Evolutionary conservation across 30 jellyfish, hydroid and myxozoan species (phyloP).

Genomic region (Aurelia sp.): DNA sequence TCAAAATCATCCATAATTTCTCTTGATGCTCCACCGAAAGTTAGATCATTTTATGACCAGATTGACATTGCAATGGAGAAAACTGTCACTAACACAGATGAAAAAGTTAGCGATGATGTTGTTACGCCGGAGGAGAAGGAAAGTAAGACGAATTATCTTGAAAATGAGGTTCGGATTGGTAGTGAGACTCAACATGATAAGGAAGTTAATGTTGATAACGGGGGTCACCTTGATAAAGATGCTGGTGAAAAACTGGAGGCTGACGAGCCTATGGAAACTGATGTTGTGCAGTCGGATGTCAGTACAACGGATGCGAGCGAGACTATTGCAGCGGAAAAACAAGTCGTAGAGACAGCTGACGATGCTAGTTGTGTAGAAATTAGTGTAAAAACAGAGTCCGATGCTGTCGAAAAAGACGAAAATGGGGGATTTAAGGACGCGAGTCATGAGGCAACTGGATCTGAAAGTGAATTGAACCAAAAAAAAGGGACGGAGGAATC

Average conservation of each 20-base stretch:
- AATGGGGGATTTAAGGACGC: too few relatives aligned
- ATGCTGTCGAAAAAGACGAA: neutral
- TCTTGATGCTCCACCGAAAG: slow-evolving; percentile 28
- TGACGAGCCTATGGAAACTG: neutral
- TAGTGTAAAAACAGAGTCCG: neutral
- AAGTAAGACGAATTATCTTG: neutral
- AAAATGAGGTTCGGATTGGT: neutral
- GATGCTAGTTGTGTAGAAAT: neutral
- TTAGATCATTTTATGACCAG: slow-evolving; percentile 82
- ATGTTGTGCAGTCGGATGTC: neutral
- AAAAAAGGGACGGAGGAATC: too few relatives aligned
- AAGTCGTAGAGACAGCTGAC: neutral
- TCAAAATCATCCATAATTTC: slow-evolving; percentile 7
- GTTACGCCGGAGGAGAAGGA: neutral
- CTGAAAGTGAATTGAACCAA: too few relatives aligned
- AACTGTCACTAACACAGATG: neutral
- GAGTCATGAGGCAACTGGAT: too few relatives aligned
- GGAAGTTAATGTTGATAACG: neutral
- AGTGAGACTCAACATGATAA: neutral
- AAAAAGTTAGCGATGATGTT: neutral
- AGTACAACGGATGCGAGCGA: neutral
- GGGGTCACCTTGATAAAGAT: neutral
- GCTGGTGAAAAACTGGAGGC: neutral
- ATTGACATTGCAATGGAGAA: slow-evolving; percentile 39
- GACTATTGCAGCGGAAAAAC: neutral